These are phyloP conservation scores for Ectropis crepuscularia DNA, from an alignment of 2,888 invertebrate genomes.

Conservation along the genomic window DNA sequence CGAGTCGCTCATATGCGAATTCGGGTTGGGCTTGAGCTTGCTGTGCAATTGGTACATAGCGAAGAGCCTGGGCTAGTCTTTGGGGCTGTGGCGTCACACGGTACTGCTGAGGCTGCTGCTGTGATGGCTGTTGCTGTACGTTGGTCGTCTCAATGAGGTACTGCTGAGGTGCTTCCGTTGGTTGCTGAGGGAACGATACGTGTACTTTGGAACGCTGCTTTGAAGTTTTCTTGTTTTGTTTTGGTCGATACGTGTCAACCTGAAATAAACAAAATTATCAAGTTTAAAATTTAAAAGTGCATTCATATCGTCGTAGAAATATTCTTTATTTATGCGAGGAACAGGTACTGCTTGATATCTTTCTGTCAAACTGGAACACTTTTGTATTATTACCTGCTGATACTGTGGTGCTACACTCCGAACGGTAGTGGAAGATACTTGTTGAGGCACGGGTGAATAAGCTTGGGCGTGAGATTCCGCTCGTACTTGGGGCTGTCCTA, in stretches of 20 bases:
- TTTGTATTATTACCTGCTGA: slow-evolving; percentile 58
- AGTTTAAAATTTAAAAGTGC: slow-evolving; percentile 32
- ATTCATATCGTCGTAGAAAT: neutral
- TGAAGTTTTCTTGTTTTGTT: slow-evolving; percentile 72
- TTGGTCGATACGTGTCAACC: slow-evolving; percentile 75
- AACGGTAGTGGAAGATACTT: slow-evolving; percentile 51
- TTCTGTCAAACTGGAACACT: neutral
- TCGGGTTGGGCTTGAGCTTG: slow-evolving; percentile 56
- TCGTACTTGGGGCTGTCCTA: slow-evolving; percentile 62
- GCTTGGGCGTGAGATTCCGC: slow-evolving; percentile 59
- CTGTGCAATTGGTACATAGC: slow-evolving; percentile 64
- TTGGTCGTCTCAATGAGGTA: slow-evolving; percentile 81
- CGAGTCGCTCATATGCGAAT: slow-evolving; percentile 69
- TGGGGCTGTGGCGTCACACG: slow-evolving; percentile 61
- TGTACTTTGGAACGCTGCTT: slow-evolving; percentile 72
- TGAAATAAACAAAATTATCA: slow-evolving; percentile 49
- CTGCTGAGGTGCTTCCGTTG: slow-evolving; percentile 74
- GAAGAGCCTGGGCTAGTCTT: slow-evolving; percentile 62
- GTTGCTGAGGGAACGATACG: slow-evolving; percentile 54
- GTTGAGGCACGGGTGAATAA: slow-evolving; percentile 46
- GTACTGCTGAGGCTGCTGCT: slow-evolving; percentile 53
- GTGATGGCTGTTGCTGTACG: slow-evolving; percentile 64
- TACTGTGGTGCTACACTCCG: slow-evolving; percentile 65
- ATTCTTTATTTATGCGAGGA: neutral
- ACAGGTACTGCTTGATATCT: neutral